Conservation (phyloP, 2,797 vertebrate genomes). For the Tragelaphus oryx region DNA sequence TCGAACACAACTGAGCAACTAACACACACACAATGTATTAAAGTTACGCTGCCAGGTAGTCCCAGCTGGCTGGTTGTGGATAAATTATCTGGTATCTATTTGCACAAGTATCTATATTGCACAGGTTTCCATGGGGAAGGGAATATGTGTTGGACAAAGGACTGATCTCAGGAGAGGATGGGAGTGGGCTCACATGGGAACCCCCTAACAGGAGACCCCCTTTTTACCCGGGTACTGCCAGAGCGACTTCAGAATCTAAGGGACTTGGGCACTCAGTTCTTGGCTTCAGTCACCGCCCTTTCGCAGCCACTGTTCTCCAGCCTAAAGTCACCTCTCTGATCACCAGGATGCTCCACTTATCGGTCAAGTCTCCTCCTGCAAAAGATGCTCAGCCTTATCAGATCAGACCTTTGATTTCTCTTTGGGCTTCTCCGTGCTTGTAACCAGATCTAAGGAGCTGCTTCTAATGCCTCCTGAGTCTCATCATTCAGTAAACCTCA, state of each 20-base stretch:
- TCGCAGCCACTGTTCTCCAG: neutral
- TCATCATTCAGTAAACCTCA: neutral
- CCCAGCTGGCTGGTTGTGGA: neutral
- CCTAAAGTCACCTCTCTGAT: neutral
- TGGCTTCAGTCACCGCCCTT: neutral
- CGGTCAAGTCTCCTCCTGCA: rapidly evolving
- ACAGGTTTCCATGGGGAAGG: rapidly evolving
- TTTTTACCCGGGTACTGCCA: neutral
- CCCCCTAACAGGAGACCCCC: too few species aligned
- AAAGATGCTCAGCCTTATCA: rapidly evolving
- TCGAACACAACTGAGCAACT: neutral
- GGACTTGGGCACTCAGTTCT: neutral
- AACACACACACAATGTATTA: neutral
- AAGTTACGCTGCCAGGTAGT: neutral
- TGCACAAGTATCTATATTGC: too few species aligned
- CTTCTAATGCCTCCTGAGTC: neutral
- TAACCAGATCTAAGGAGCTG: neutral
- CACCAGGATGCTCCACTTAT: neutral
- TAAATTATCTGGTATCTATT: neutral
- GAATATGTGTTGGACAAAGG: too few species aligned
- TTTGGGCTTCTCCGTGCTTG: neutral
- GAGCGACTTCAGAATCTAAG: neutral
- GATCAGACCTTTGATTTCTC: neutral
- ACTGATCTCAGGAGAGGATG: neutral
- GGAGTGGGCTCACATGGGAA: neutral